These are phyloP conservation scores for Pseudachorutes palmiensis DNA, from an alignment of 1,140 invertebrate species.

Conservation along the genomic window DNA sequence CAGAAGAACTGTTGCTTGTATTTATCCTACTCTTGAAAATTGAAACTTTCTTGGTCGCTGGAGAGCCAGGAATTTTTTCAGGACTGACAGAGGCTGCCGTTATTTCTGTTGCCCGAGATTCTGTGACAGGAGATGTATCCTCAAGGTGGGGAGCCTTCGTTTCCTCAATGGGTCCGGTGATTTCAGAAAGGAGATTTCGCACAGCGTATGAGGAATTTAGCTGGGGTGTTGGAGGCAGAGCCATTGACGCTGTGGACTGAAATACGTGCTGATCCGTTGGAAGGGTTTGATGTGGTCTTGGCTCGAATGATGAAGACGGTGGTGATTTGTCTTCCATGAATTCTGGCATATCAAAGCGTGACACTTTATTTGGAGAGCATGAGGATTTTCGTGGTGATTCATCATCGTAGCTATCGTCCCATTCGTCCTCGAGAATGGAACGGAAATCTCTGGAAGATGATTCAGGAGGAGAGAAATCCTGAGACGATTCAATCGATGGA, in stretches of 20 bases:
- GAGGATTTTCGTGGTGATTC: constrained; percentile 22
- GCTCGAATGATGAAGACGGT: no score
- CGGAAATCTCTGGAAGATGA: constrained; percentile 30
- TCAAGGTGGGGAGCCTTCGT: no score
- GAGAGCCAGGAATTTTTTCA: neutral
- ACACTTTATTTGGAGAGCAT: constrained; percentile 27
- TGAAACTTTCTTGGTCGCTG: constrained; percentile 70
- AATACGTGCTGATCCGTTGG: neutral
- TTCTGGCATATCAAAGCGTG: constrained; percentile 34
- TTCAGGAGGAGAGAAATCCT: neutral
- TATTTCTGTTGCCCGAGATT: no score
- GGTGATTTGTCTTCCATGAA: constrained; percentile 22
- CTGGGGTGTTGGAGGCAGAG: constrained; percentile 6
- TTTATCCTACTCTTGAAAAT: constrained; percentile 71
- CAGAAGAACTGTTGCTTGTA: constrained; percentile 4
- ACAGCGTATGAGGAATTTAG: constrained; percentile 37
- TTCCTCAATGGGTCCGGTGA: no score
- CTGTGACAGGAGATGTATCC: no score
- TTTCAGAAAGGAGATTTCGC: constrained; percentile 29
- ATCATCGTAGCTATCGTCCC: constrained; percentile 36
- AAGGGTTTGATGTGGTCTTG: no score
- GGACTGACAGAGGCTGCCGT: no score
- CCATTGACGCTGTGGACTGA: neutral
- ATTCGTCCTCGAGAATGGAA: constrained; percentile 38
- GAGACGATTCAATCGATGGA: no score